Evolutionary conservation across 2,888 invertebrate species (phyloP).

Genomic region (Ormyrus rosae): DNA sequence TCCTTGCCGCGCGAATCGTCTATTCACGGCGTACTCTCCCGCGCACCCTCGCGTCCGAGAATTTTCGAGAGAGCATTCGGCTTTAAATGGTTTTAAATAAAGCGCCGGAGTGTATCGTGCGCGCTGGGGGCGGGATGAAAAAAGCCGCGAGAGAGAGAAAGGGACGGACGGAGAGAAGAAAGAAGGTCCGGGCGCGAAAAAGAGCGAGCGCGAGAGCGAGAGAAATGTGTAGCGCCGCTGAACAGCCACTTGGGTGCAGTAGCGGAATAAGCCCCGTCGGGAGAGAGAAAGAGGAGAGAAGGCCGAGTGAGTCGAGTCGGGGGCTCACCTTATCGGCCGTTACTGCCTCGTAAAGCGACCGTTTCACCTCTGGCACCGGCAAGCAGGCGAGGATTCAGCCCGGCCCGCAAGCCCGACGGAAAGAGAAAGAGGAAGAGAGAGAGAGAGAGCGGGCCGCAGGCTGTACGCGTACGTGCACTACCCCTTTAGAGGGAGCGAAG

Average conservation of each 20-base stretch:
- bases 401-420: background rate
- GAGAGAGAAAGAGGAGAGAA: conserved; percentile 23
- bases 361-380: conserved; percentile 63
- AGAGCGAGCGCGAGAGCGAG: conserved; percentile 57
- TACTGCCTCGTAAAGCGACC: conserved; percentile 75
- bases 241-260: conserved; percentile 75
- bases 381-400: conserved; percentile 13
- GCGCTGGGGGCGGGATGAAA: conserved; percentile 1
- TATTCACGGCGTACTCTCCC: background rate
- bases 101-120: conserved; percentile 58
- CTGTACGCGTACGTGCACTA: conserved; percentile 11
- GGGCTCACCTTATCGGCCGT: conserved; percentile 75
- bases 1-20: conserved; percentile 20
- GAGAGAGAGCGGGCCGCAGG: conserved; percentile 18
- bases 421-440: conserved; percentile 6
- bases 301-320: conserved; percentile 37
- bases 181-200: conserved; percentile 49
- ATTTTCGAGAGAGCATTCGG: conserved; percentile 27
- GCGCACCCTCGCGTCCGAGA: conserved; percentile 45
- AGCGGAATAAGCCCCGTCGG: conserved; percentile 73
- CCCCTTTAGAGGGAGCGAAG: background rate
- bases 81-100: conserved; percentile 68
- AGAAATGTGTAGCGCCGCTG: conserved; percentile 57
- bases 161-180: conserved; percentile 52
- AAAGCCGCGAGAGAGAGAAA: conserved; percentile 43